Conservation (phyloP, 1,140 invertebrate species). For the Microplitis mediator region DNA sequence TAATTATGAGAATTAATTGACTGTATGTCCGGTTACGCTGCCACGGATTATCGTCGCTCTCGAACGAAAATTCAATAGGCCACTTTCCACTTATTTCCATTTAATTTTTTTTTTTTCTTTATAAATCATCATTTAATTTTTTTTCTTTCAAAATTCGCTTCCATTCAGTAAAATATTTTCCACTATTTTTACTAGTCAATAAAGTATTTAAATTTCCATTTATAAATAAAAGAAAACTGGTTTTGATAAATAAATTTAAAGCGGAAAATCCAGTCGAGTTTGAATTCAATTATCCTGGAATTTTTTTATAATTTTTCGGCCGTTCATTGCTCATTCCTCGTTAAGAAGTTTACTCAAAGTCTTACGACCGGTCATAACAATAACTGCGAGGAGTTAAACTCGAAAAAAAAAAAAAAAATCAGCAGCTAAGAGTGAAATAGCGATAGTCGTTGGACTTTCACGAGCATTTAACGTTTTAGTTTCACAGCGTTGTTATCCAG, state of each 20-base stretch:
- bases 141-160: too few species aligned
- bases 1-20: constrained; percentile 30
- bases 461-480: constrained; percentile 5
- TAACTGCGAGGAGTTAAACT: not conserved
- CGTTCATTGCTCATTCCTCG: constrained; percentile 5
- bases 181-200: too few species aligned
- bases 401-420: not conserved
- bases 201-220: too few species aligned
- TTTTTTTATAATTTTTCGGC: not conserved
- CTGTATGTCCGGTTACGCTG: not conserved
- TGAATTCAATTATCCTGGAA: constrained; percentile 4
- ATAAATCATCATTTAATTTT: too few species aligned
- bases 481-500: not conserved
- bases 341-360: not conserved
- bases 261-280: not conserved
- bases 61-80: not conserved
- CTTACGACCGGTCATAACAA: constrained; percentile 14
- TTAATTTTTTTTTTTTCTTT: too few species aligned
- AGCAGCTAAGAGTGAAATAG: too few species aligned
- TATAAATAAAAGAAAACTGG: too few species aligned
- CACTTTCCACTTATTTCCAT: not conserved
- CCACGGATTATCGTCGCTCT: not conserved
- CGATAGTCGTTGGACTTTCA: not conserved
- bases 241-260: too few species aligned
- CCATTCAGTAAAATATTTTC: too few species aligned